Percentiles rank a stretch among this genome's conserved stretches.
Conservation (phyloP, 2,113 vertebrate species). For the Caretta caretta region DNA sequence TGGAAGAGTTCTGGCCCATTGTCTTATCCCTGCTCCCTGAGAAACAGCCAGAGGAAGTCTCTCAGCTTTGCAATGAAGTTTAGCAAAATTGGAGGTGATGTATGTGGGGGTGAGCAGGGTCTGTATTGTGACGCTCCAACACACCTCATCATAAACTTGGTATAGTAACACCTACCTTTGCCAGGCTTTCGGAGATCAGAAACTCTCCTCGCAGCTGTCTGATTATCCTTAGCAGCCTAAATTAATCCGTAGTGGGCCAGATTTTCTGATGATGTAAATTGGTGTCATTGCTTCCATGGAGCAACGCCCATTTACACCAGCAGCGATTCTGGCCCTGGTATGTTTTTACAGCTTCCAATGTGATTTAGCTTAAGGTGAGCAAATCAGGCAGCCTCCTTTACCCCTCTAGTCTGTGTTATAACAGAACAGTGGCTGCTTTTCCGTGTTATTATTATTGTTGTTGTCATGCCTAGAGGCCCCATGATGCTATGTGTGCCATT, state of each 20-base stretch:
- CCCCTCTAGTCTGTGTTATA: background rate
- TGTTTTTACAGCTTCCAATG: background rate
- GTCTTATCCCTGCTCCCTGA: background rate
- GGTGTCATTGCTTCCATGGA: background rate
- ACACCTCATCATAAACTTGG: background rate
- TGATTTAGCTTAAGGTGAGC: background rate
- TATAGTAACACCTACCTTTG: background rate
- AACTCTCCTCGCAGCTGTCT: background rate
- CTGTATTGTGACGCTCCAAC: rapidly evolving
- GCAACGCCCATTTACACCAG: background rate
- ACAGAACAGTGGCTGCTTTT: background rate
- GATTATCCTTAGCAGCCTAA: background rate
- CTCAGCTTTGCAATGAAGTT: rapidly evolving
- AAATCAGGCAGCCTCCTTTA: background rate
- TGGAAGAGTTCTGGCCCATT: constrained; percentile 11
- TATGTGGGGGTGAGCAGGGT: background rate
- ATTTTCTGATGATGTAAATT: background rate
- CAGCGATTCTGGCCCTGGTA: background rate
- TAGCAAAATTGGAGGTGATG: background rate
- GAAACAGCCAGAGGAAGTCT: rapidly evolving
- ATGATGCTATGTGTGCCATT: too few species aligned
- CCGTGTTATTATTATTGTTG: background rate
- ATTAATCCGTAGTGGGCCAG: background rate
- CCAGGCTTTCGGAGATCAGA: background rate
- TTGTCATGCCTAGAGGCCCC: background rate